Evolutionary conservation across 2,113 vertebrate genomes (phyloP), one percentile per base, ranked within the genome.

Genomic region (Catharus bicknelli): DNA sequence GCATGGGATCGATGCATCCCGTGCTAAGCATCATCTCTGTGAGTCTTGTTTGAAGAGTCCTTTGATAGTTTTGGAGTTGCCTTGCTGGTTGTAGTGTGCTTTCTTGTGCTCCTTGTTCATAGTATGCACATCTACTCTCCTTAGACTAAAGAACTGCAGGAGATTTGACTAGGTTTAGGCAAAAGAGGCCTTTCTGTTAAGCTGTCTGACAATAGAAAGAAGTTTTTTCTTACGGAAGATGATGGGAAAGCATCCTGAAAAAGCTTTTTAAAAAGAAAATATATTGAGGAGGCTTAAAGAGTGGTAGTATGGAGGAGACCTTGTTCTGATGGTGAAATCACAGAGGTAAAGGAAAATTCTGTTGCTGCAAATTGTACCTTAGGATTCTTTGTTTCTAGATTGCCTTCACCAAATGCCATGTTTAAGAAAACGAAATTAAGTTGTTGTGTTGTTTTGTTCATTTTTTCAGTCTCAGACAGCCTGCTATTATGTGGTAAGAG

Each of bases 381-480:
- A 61, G 48, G 48, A 73, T 30, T 83, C 34, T 68, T 74, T 83
- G 58, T 85, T 95, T 91, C 82, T 95, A 61, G 26, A 54, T 91
- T 93, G 84, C 27, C 36, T 85, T 83, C 80, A 85, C 59, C 85
- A 91, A 94, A 76, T 70, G 59, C 32, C 13, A 21, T 13, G 27
- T 57, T 94, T 80, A 91, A 86, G 93, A 79, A 77, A 92, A 90
- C 62, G 6, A 47, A 89, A 87, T 93, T 25, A 76, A 51, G 42
- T 72, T 69, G 64, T 64, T 63, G 13, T 51, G 8, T 40, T 91
- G 32, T 47, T 51, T 72, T 76, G 25, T 83, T 73, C 53, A 27
- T 69, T 75, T 69, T 90, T 77, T 67, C 51, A 57, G 53, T 63
- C 40, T 90, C 18, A 11, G 58, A 50, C 86, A 92, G 57, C 69